Conservation (phyloP, 2,888 invertebrate genomes). For the Phengaris alcon region DNA sequence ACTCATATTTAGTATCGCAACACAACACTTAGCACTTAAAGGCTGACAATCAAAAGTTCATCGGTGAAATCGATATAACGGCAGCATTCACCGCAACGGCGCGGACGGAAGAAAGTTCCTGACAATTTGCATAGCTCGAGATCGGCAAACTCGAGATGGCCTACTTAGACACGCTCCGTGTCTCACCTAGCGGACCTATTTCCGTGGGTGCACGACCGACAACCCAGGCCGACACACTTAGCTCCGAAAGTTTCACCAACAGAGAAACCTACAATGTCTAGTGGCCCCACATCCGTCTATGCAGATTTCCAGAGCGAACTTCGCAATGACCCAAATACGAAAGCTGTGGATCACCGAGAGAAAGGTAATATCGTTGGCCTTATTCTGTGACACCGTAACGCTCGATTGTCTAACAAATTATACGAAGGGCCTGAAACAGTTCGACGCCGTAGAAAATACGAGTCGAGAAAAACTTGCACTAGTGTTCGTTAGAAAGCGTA, state of each 20-base stretch:
- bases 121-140: constrained; percentile 66
- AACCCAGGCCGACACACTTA: constrained; percentile 66
- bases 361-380: constrained; percentile 42
- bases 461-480: constrained; percentile 74
- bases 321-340: constrained; percentile 69
- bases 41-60: constrained; percentile 41
- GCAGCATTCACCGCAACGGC: constrained; percentile 53
- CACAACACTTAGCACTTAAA: neutral
- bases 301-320: constrained; percentile 77
- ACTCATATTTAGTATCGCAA: neutral
- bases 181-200: constrained; percentile 74
- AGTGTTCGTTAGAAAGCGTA: constrained; percentile 74
- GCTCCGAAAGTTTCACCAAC: constrained; percentile 74
- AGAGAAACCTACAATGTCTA: constrained; percentile 76
- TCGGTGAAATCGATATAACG: constrained; percentile 72
- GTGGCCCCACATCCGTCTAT: constrained; percentile 73
- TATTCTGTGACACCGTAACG: constrained; percentile 44
- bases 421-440: constrained; percentile 43
- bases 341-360: constrained; percentile 56
- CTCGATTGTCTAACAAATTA: constrained; percentile 10
- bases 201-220: constrained; percentile 67
- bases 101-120: constrained; percentile 77
- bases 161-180: constrained; percentile 70
- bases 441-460: constrained; percentile 71
- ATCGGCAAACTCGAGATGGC: constrained; percentile 58